A percentile compares a stretch with the other conserved stretches of the same genome.
Conservation (phyloP, 2,888 invertebrate genomes). For the Troides oblongomaculatus region DNA sequence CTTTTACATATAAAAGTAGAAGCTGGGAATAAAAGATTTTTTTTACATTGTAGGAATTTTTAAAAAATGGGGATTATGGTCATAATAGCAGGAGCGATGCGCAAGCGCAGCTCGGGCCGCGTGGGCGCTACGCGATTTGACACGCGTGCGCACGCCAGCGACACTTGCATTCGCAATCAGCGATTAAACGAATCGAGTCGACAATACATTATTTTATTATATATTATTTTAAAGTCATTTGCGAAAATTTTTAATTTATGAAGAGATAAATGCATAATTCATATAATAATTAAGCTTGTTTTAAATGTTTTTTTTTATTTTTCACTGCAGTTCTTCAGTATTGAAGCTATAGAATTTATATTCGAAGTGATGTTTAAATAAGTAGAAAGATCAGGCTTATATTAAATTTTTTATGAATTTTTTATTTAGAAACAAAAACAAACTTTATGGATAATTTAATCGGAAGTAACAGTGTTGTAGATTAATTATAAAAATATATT, state of each 20-base stretch:
- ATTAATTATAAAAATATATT: background rate
- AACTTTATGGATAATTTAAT: background rate
- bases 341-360: too few relatives aligned
- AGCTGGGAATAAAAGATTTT: background rate
- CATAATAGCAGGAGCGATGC: constrained; percentile 31
- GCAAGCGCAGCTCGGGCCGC: constrained; percentile 30
- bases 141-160: constrained; percentile 60
- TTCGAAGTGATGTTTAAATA: too few relatives aligned
- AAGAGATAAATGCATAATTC: background rate
- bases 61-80: constrained; percentile 14
- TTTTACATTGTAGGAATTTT: background rate
- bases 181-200: constrained; percentile 38
- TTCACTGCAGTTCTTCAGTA: too few relatives aligned
- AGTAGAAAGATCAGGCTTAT: too few relatives aligned
- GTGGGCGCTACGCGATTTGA: constrained; percentile 67
- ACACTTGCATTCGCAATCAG: constrained; percentile 68
- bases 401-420: too few relatives aligned
- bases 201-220: constrained; percentile 5
- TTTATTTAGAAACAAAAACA: too few relatives aligned
- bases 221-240: background rate
- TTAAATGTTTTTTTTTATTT: background rate
- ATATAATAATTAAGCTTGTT: background rate
- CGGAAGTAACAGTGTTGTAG: background rate
- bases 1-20: too few relatives aligned
- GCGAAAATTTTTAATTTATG: background rate